Conservation (phyloP, 2,797 vertebrate genomes). For the Dryobates pubescens region DNA sequence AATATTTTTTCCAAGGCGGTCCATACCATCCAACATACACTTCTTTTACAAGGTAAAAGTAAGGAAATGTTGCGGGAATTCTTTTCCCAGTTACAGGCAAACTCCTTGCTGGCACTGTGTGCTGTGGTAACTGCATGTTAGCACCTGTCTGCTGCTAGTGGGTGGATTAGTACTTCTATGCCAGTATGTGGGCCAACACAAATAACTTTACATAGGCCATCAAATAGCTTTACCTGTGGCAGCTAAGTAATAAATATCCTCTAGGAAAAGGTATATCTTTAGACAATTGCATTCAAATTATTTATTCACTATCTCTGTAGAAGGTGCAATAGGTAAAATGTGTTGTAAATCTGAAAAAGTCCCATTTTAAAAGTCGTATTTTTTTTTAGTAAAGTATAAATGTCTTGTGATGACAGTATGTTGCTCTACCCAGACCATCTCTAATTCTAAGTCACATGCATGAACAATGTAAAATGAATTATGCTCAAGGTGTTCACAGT, state of each 20-base stretch:
- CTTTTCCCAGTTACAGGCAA: neutral
- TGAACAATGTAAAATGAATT: neutral
- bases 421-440: constrained; percentile 3
- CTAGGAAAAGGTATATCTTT: neutral
- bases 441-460: neutral
- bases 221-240: neutral
- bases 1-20: neutral
- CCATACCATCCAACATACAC: neutral
- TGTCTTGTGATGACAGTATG: neutral
- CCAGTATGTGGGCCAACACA: neutral
- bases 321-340: neutral
- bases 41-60: neutral
- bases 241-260: neutral
- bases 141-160: neutral
- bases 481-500: neutral
- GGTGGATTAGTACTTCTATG: neutral
- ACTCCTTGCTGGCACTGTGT: neutral
- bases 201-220: too few relatives aligned
- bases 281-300: neutral
- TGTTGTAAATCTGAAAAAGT: neutral
- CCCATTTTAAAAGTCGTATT: neutral
- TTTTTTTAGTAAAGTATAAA: neutral
- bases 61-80: neutral
- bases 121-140: neutral
- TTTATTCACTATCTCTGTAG: neutral